These are phyloP conservation scores for Temnopleurus reevesii DNA, from an alignment of 53 echinoderm and acorn worm species.

Conservation along the genomic window DNA sequence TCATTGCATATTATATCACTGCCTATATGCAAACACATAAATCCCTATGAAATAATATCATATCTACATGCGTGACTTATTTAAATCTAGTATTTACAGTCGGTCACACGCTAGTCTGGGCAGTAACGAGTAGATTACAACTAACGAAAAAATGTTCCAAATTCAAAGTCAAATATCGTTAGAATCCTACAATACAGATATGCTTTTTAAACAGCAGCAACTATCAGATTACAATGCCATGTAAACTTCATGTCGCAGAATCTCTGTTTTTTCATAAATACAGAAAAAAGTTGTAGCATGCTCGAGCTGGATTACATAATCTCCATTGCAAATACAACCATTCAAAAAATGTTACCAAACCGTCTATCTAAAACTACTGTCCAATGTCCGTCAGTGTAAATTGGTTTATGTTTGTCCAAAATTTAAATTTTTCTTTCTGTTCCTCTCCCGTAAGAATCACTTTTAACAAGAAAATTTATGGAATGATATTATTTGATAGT, in stretches of 20 bases:
- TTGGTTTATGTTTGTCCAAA: too few relatives aligned
- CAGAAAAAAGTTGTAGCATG: not conserved
- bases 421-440: too few relatives aligned
- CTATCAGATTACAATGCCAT: not conserved
- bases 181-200: not conserved
- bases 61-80: not conserved
- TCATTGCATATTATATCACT: not conserved
- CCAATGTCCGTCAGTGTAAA: not conserved
- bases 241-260: conserved; percentile 3
- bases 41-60: not conserved
- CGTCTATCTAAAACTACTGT: not conserved
- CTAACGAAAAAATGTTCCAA: too few relatives aligned
- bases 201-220: not conserved
- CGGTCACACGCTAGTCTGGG: not conserved
- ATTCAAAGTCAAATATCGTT: too few relatives aligned
- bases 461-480: not conserved
- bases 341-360: not conserved
- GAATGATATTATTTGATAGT: not conserved
- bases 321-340: not conserved
- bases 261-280: not conserved
- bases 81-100: conserved; percentile 5
- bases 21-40: not conserved
- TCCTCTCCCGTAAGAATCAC: not conserved
- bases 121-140: not conserved
- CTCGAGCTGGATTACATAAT: conserved; percentile 3